A percentile compares a stretch with the other conserved stretches of the same genome.
Evolutionary conservation across 2,888 invertebrate genomes (phyloP).

Genomic region (Erynnis tages): DNA sequence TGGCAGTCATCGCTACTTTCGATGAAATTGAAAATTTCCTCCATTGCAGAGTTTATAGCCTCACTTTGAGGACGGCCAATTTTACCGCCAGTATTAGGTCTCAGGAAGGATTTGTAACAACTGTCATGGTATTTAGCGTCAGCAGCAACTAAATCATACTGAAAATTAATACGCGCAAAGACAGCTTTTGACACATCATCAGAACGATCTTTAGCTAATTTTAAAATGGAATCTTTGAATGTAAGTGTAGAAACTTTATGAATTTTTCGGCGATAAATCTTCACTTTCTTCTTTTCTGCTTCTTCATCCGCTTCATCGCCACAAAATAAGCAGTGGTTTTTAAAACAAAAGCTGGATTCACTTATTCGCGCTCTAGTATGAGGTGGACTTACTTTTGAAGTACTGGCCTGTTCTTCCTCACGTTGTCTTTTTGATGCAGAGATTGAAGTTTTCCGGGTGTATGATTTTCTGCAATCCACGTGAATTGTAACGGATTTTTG

Average conservation of each 20-base stretch:
- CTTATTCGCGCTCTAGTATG: constrained; percentile 11
- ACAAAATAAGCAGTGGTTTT: constrained; percentile 41
- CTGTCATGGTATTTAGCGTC: constrained; percentile 48
- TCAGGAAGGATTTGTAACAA: constrained; percentile 43
- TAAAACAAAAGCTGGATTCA: constrained; percentile 38
- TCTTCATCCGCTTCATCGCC: constrained; percentile 33
- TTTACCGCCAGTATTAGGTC: constrained; percentile 43
- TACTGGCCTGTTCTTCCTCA: no score
- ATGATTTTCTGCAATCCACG: constrained; percentile 26
- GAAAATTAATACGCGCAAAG: constrained; percentile 15
- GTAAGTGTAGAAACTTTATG: neutral
- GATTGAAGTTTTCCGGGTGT: constrained; percentile 18
- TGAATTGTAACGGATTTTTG: constrained; percentile 29
- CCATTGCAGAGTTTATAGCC: no score
- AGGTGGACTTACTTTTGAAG: constrained; percentile 5
- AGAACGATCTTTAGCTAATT: constrained; percentile 12
- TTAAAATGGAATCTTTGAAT: constrained; percentile 28
- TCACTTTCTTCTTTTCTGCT: constrained; percentile 22
- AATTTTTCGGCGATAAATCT: neutral
- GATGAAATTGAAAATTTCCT: no score
- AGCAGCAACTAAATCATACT: constrained; percentile 38
- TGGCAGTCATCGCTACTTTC: no score
- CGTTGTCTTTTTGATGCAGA: constrained; percentile 26
- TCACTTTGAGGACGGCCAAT: constrained; percentile 2
- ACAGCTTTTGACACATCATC: neutral